Evolutionary conservation across 2,888 invertebrate species (phyloP), one percentile per base, ranked within the genome.

Genomic region (Synanthedon myopaeformis): DNA sequence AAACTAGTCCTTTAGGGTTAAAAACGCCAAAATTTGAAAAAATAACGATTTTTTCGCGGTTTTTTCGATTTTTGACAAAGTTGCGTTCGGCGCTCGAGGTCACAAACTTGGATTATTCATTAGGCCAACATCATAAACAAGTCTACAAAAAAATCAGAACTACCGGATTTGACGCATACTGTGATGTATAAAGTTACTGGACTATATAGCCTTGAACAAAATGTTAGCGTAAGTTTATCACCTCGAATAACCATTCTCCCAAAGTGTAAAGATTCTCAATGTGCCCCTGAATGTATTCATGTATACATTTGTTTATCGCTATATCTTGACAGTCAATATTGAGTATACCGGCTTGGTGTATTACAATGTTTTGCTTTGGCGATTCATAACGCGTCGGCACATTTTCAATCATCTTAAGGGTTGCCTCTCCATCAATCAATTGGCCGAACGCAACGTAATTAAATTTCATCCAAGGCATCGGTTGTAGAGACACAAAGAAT

Each of bases 381-480:
- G 89, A 75, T 70, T 93, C 91, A 68, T 92, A 91, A 68, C 82
- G 87, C 0, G 91, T 91, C 0, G 89, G 81, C 4, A 90, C 82
- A n/a, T 76, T 68, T 75, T 93, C 92, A 45, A 94, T 90, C 59
- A 75, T 76, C 55, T 85, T 74, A 45, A 94, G 75, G 12, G 91
- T 89, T 51, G 86, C 75, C 54, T 89, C 90, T 2, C 93, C 93
- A 61, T 92, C 91, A 42, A 93, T 81, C 3, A 93, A 79, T 76
- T 92, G 91, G 1, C 93, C 94, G 69, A 94, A 93, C 2, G 92
- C 93, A 4, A 94, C 93, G 67, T 92, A 93, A 76, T 88, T 90
- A 56, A 84, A 79, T 61, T 91, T 89, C 93, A 94, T 93, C 93
- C 93, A 94, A 3, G 88, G 77, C 4, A 90, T 86, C 4, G 92